These are phyloP conservation scores for Limnephilus marmoratus DNA, from an alignment of 2,888 invertebrate species.

Conservation along the genomic window DNA sequence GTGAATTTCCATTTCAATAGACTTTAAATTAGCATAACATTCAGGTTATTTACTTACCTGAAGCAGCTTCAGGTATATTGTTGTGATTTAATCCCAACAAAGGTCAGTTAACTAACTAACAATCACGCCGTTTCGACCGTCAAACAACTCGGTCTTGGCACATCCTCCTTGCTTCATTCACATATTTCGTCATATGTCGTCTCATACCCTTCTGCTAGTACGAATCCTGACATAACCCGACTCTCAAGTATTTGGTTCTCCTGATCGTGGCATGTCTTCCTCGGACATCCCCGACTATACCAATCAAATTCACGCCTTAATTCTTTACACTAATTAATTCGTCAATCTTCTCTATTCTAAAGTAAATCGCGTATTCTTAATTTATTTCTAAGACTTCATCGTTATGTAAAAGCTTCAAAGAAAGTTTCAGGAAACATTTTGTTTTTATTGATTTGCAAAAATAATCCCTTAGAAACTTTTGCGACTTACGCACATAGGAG, in stretches of 20 bases:
- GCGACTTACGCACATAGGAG: not conserved
- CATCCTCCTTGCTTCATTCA: too few species aligned
- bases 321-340: too few species aligned
- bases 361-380: not conserved
- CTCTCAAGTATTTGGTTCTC: too few species aligned
- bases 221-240: too few species aligned
- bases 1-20: slow-evolving; percentile 19
- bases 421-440: not conserved
- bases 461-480: not conserved
- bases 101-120: not conserved
- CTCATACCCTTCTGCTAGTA: too few species aligned
- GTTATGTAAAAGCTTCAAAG: too few species aligned
- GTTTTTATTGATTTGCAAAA: not conserved
- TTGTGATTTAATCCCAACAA: not conserved
- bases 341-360: not conserved
- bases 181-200: too few species aligned
- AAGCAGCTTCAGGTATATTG: not conserved
- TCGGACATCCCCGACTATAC: too few species aligned
- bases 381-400: not conserved
- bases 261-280: too few species aligned
- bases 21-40: slow-evolving; percentile 1
- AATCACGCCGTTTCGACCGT: not conserved
- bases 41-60: slow-evolving; percentile 4
- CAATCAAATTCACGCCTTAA: too few species aligned
- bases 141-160: too few species aligned